Conservation (phyloP, 2,888 invertebrate genomes). For the Chesias legatella region DNA sequence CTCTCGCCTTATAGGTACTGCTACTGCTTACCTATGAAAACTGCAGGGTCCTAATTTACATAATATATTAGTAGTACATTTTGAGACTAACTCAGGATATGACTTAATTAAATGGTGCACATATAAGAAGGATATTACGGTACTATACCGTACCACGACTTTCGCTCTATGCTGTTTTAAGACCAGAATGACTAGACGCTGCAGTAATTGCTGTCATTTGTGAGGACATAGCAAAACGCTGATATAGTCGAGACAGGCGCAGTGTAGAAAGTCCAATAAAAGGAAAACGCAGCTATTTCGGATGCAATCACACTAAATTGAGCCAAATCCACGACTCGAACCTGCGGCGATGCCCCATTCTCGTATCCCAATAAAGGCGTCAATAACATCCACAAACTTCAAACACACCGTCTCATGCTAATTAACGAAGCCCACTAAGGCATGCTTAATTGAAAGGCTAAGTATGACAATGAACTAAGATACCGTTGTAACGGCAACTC, state of each 20-base stretch:
- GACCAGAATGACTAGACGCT: constrained; percentile 17
- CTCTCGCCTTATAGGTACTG: no score
- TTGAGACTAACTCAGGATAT: no score
- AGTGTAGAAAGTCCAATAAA: no score
- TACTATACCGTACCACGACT: background rate
- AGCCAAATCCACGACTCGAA: no score
- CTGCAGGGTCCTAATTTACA: no score
- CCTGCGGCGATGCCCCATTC: background rate
- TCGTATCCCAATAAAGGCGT: constrained; percentile 6
- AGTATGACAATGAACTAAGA: constrained; percentile 46
- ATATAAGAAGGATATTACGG: no score
- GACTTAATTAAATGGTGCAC: no score
- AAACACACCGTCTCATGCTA: constrained; percentile 19
- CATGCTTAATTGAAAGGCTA: constrained; percentile 37
- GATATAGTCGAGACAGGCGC: constrained; percentile 15
- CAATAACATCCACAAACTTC: constrained; percentile 11
- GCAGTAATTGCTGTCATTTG: constrained; percentile 19
- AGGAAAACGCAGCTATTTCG: no score
- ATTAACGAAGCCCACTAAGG: constrained; percentile 22
- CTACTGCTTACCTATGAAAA: no score
- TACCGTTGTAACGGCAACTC: constrained; percentile 43
- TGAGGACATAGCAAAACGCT: constrained; percentile 14
- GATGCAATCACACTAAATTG: no score
- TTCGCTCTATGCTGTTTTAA: constrained; percentile 4
- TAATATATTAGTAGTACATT: no score